Evolutionary conservation across 2,113 vertebrate species (phyloP).

Genomic region (Petaurus breviceps): DNA sequence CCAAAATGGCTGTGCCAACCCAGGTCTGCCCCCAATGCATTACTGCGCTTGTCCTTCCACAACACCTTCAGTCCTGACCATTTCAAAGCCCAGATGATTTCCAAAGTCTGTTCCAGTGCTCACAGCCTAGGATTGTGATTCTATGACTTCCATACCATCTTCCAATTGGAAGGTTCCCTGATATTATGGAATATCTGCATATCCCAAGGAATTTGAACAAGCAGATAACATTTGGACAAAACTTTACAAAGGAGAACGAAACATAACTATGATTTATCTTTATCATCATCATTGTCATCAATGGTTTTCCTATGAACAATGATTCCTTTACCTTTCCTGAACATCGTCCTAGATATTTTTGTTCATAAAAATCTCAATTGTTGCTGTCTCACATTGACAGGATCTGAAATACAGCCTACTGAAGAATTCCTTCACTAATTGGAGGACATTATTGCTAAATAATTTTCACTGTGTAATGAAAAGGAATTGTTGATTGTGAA

Average conservation of each 20-base stretch:
- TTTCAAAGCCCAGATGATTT: background rate
- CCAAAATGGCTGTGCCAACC: background rate
- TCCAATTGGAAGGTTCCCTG: background rate
- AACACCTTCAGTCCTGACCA: background rate
- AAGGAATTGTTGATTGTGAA: background rate
- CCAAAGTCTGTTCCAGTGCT: background rate
- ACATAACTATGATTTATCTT: background rate
- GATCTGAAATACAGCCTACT: background rate
- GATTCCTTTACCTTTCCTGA: background rate
- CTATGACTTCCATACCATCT: background rate
- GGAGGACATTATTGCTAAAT: background rate
- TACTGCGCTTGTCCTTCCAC: background rate
- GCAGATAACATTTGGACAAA: background rate
- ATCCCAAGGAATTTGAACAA: background rate
- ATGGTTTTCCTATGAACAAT: background rate
- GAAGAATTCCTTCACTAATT: background rate
- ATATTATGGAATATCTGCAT: background rate
- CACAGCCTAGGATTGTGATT: background rate
- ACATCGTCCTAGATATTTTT: background rate
- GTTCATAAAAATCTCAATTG: background rate
- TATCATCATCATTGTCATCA: background rate
- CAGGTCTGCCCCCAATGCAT: background rate
- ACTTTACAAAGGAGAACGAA: background rate
- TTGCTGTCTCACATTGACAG: background rate
- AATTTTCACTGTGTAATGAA: background rate